Conservation (phyloP, 2,797 vertebrate species). For the Tragopan temminckii region DNA sequence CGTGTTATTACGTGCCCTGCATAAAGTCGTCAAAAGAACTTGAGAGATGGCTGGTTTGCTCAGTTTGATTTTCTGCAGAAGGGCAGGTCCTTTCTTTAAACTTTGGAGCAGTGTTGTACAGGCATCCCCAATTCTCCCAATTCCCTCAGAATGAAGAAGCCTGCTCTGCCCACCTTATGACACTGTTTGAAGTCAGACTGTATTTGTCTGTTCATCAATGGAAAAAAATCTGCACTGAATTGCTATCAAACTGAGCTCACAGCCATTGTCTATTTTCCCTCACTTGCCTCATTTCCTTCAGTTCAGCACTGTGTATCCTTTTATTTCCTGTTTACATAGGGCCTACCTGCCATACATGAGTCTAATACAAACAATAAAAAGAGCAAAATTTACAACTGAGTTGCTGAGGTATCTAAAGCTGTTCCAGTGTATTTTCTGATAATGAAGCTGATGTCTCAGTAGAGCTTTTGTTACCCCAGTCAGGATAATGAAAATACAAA, state of each 20-base stretch:
- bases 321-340: not conserved
- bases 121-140: not conserved
- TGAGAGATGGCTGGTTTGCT: fast-evolving
- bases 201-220: not conserved
- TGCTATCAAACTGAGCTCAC: not conserved
- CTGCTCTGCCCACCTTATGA: not conserved
- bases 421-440: not conserved
- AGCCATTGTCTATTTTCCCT: not conserved
- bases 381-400: not conserved
- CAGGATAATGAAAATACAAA: not conserved
- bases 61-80: not conserved
- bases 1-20: not conserved
- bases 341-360: not conserved
- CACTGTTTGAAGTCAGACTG: not conserved
- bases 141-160: not conserved
- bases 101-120: not conserved
- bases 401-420: not conserved
- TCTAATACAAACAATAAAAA: not conserved
- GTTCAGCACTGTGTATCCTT: not conserved
- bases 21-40: not conserved
- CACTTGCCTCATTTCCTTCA: not conserved
- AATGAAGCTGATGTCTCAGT: not conserved
- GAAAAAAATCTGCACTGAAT: not conserved
- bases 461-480: not conserved
- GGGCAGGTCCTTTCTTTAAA: not conserved